Percentiles rank a stretch among this genome's conserved stretches.
These are phyloP conservation scores for Psilopogon haemacephalus DNA, from an alignment of 2,113 vertebrate species.

Conservation along the genomic window DNA sequence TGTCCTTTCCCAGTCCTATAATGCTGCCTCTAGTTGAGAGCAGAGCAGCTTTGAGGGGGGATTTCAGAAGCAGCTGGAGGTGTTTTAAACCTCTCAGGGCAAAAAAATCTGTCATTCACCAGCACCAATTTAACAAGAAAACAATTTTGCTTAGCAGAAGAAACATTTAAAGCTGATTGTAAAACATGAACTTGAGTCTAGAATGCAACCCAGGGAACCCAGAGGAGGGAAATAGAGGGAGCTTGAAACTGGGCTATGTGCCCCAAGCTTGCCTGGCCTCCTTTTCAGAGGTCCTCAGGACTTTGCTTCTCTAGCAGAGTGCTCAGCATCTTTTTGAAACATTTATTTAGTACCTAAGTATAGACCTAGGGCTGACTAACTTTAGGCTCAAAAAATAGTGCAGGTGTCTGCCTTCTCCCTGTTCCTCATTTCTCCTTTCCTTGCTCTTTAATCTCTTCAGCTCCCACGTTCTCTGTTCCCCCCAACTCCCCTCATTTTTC, in stretches of 20 bases:
- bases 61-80: background rate
- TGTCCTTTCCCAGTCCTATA: background rate
- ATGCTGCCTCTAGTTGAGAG: background rate
- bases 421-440: background rate
- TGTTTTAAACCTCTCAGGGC: background rate
- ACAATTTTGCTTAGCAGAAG: background rate
- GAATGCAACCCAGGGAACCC: background rate
- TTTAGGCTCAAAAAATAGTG: conserved; percentile 22
- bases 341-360: conserved; percentile 47
- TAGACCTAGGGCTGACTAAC: conserved; percentile 38
- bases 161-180: background rate
- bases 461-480: background rate
- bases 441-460: background rate
- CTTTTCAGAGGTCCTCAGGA: background rate
- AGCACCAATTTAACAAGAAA: background rate
- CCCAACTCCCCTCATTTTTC: background rate
- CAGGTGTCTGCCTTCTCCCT: conserved; percentile 28
- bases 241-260: background rate
- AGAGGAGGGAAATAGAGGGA: background rate
- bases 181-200: background rate
- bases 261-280: background rate
- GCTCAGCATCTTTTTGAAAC: conserved; percentile 22
- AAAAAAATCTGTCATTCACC: background rate
- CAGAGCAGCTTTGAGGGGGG: background rate
- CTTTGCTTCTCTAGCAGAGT: background rate